A percentile compares a stretch with the other conserved stretches of the same genome.
phyloP scores from a whole-genome alignment of 1,140 invertebrate genomes.

The Mylabris phalerata region DNA sequence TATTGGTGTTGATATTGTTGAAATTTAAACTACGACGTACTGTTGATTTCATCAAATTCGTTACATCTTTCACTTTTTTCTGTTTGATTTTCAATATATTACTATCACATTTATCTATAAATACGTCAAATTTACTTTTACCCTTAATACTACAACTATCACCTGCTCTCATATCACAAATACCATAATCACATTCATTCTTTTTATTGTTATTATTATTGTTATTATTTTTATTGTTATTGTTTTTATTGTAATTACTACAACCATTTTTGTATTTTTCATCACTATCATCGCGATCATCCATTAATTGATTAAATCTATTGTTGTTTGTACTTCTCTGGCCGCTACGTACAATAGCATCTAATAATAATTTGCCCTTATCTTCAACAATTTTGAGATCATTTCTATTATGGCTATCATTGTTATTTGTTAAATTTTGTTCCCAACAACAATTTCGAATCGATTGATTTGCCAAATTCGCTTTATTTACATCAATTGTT shows the following conservation, averaged over 20 bases:
- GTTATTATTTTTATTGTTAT: not conserved
- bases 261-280: not conserved
- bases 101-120: constrained; percentile 38
- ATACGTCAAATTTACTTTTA: constrained; percentile 32
- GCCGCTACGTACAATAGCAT: constrained; percentile 46
- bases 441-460: not conserved
- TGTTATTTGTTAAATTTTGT: not conserved
- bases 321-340: constrained; percentile 18
- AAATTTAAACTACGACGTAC: not conserved
- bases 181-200: constrained; percentile 33
- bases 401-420: constrained; percentile 19
- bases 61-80: constrained; percentile 6
- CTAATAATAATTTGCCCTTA: constrained; percentile 49
- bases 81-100: constrained; percentile 19
- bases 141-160: constrained; percentile 38
- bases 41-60: constrained; percentile 27
- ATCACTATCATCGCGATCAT: constrained; percentile 1
- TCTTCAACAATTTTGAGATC: constrained; percentile 34
- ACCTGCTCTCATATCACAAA: constrained; percentile 39
- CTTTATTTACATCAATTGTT: constrained; percentile 6
- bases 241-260: constrained; percentile 1
- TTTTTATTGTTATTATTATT: not conserved
- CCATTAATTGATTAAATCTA: not conserved
- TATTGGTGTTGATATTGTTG: constrained; percentile 15
- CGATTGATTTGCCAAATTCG: not conserved